phyloP scores from a whole-genome alignment of 92 coral and sea anemone genomes.

The Porites evermanni region DNA sequence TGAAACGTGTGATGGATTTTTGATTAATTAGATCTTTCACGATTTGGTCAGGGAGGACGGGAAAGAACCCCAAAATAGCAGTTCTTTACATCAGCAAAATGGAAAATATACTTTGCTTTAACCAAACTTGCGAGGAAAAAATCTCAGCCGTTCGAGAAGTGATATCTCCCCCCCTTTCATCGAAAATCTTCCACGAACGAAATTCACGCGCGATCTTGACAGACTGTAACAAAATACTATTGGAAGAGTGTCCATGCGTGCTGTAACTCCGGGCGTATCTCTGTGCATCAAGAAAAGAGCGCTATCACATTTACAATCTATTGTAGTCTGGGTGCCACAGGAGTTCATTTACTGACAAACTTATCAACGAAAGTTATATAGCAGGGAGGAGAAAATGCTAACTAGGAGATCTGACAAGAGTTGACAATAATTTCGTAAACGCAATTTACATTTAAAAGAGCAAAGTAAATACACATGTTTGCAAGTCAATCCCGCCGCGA shows the following conservation, averaged over 20 bases:
- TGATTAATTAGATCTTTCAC: slow-evolving; percentile 19
- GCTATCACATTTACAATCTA: slow-evolving; percentile 40
- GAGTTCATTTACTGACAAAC: slow-evolving; percentile 14
- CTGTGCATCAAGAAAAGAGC: neutral
- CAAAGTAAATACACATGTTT: neutral
- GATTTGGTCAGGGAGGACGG: neutral
- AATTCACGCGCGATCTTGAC: neutral
- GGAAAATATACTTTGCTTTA: neutral
- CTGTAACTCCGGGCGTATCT: neutral
- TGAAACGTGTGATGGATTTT: slow-evolving; percentile 11
- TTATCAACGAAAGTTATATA: slow-evolving; percentile 27
- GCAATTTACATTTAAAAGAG: neutral
- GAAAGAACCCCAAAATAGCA: slow-evolving; percentile 2
- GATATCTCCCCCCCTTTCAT: slow-evolving; percentile 11
- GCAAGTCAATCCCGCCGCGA: neutral
- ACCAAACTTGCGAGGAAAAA: neutral
- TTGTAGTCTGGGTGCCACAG: slow-evolving; percentile 28
- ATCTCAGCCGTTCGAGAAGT: neutral
- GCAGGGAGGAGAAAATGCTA: slow-evolving; percentile 34
- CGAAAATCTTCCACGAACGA: slow-evolving; percentile 5
- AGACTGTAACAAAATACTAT: neutral
- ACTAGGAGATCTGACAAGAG: slow-evolving; percentile 43
- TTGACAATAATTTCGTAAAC: slow-evolving; percentile 20
- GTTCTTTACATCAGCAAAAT: neutral
- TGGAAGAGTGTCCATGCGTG: neutral